phyloP scores from a whole-genome alignment of 2,888 invertebrate genomes.

The Philereme vetulata region DNA sequence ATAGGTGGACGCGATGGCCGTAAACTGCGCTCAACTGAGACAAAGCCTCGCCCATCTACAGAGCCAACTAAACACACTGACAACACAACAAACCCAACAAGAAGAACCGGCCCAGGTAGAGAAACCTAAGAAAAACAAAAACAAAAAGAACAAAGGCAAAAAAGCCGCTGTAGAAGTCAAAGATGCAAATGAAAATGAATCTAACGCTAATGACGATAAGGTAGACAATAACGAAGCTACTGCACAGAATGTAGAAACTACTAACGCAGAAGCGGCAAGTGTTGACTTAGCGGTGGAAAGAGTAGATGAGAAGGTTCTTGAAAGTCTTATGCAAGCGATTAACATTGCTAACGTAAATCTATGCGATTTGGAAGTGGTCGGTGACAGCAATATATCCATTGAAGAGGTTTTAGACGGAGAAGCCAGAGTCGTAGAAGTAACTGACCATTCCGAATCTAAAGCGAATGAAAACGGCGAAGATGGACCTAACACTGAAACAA shows the following conservation, averaged over 20 bases:
- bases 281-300: slow-evolving; percentile 34
- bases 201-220: slow-evolving; percentile 35
- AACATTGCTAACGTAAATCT: slow-evolving; percentile 65
- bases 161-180: slow-evolving; percentile 39
- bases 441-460: slow-evolving; percentile 4
- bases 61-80: slow-evolving; percentile 79
- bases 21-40: slow-evolving; percentile 84
- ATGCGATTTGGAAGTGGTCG: slow-evolving; percentile 58
- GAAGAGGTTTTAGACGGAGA: slow-evolving; percentile 41
- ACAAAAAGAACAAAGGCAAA: slow-evolving; percentile 60
- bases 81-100: slow-evolving; percentile 53
- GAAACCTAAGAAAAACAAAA: slow-evolving; percentile 70
- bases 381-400: slow-evolving; percentile 47
- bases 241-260: slow-evolving; percentile 4
- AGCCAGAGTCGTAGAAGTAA: slow-evolving; percentile 1
- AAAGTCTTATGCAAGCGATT: slow-evolving; percentile 67
- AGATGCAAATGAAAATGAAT: slow-evolving; percentile 42
- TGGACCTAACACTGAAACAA: not conserved
- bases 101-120: slow-evolving; percentile 66
- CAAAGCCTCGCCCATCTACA: slow-evolving; percentile 85
- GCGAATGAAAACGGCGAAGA: slow-evolving; percentile 5
- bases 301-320: slow-evolving; percentile 62
- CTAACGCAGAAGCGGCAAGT: slow-evolving; percentile 19
- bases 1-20: slow-evolving; percentile 85
- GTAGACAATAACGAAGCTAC: not conserved